Conservation (phyloP, 2,888 invertebrate genomes). For the Agrypnus murinus region DNA sequence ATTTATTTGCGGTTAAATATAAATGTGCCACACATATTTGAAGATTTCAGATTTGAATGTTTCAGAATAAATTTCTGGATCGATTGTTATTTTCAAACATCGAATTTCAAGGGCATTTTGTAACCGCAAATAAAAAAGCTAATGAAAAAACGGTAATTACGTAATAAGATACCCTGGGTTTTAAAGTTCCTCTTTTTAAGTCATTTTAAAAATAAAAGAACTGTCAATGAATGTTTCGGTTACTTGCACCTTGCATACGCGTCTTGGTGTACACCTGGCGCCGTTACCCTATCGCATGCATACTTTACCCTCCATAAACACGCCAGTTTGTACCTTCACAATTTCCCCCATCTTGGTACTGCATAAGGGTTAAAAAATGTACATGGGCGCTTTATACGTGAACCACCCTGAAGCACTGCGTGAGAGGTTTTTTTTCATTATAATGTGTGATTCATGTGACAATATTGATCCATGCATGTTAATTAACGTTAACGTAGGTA, state of each 20-base stretch:
- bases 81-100: too few species aligned
- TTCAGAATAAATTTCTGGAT: too few species aligned
- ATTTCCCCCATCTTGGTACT: conserved; percentile 27
- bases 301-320: conserved; percentile 42
- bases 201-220: conserved; percentile 20
- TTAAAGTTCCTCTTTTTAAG: too few species aligned
- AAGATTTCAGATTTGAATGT: too few species aligned
- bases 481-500: conserved; percentile 45
- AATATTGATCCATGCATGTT: conserved; percentile 57
- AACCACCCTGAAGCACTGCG: conserved; percentile 42
- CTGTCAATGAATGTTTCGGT: conserved; percentile 43
- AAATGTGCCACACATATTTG: not conserved
- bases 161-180: not conserved
- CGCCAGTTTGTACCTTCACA: conserved; percentile 22
- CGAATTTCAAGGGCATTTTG: too few species aligned
- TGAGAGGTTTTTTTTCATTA: conserved; percentile 54
- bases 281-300: conserved; percentile 48
- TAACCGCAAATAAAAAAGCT: too few species aligned
- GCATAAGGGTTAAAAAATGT: conserved; percentile 40
- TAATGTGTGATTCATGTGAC: conserved; percentile 58
- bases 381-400: conserved; percentile 37
- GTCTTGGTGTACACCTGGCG: conserved; percentile 47
- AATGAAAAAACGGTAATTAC: not conserved
- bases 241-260: conserved; percentile 44
- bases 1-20: conserved; percentile 16